Conservation (phyloP, 2,113 vertebrate genomes). For the Notarius quadriscutis region DNA sequence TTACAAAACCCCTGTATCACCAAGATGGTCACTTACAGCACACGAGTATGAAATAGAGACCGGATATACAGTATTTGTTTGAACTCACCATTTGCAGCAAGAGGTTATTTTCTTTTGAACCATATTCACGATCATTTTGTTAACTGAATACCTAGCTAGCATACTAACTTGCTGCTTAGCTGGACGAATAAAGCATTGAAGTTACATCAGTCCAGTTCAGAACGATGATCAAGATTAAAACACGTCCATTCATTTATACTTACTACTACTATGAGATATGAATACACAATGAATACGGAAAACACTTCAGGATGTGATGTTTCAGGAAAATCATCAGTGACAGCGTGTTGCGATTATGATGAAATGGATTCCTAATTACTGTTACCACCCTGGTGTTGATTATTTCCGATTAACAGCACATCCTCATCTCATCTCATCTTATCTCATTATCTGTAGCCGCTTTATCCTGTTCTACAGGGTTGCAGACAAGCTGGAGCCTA, state of each 20-base stretch:
- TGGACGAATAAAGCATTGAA: neutral
- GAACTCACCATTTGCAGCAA: neutral
- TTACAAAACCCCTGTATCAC: neutral
- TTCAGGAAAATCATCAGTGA: neutral
- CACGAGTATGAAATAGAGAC: neutral
- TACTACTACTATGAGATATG: neutral
- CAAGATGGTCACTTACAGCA: neutral
- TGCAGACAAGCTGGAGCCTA: too few species aligned
- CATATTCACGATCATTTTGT: neutral
- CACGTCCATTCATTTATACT: neutral
- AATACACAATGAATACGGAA: neutral
- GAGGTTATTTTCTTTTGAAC: neutral
- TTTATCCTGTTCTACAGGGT: too few species aligned
- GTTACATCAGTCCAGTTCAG: neutral
- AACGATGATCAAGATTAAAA: neutral
- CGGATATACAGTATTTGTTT: neutral
- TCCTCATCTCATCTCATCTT: too few species aligned
- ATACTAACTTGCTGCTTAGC: neutral
- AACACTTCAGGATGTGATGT: neutral
- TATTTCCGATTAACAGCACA: neutral
- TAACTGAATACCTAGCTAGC: neutral
- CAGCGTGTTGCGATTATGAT: neutral
- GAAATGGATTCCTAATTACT: neutral
- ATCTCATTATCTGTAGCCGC: too few species aligned
- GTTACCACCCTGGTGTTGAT: neutral